A percentile compares a stretch with the other conserved stretches of the same genome.
Conservation (phyloP, 2,113 vertebrate species). For the Sinocyclocheilus grahami region DNA sequence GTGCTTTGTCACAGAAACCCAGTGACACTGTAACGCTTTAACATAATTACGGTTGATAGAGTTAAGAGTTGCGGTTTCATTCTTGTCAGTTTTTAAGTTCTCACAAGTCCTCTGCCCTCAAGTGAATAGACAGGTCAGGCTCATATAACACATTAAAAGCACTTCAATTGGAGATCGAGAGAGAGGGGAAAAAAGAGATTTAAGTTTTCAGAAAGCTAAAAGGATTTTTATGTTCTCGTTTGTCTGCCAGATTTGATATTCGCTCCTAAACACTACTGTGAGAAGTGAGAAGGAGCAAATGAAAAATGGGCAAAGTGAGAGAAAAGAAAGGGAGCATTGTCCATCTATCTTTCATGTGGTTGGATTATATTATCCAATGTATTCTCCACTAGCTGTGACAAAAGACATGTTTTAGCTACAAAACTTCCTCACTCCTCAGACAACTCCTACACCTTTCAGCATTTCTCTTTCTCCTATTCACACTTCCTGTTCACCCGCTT, state of each 20-base stretch:
- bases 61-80: not conserved
- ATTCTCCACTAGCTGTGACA: slow-evolving; percentile 61
- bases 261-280: slow-evolving; percentile 64
- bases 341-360: slow-evolving; percentile 70
- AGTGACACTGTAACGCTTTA: not conserved
- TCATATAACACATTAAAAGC: slow-evolving; percentile 40
- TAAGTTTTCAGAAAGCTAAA: slow-evolving; percentile 66
- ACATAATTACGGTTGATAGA: not conserved
- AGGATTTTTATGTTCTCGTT: slow-evolving; percentile 79
- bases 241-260: slow-evolving; percentile 58
- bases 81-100: slow-evolving; percentile 13
- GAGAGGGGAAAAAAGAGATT: slow-evolving; percentile 35
- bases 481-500: slow-evolving; percentile 29
- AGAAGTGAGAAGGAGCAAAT: slow-evolving; percentile 48
- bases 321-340: slow-evolving; percentile 39
- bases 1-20: not conserved
- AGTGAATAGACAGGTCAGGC: slow-evolving; percentile 64
- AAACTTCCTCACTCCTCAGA: slow-evolving; percentile 51
- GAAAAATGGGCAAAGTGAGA: slow-evolving; percentile 24
- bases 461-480: slow-evolving; percentile 32
- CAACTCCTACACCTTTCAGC: slow-evolving; percentile 35
- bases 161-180: slow-evolving; percentile 37
- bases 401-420: slow-evolving; percentile 63
- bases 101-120: slow-evolving; percentile 23
- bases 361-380: slow-evolving; percentile 70